Percentiles rank a stretch among this genome's conserved stretches.
Evolutionary conservation across 2,113 vertebrate species (phyloP).

Genomic region (Lucifuga dentata): DNA sequence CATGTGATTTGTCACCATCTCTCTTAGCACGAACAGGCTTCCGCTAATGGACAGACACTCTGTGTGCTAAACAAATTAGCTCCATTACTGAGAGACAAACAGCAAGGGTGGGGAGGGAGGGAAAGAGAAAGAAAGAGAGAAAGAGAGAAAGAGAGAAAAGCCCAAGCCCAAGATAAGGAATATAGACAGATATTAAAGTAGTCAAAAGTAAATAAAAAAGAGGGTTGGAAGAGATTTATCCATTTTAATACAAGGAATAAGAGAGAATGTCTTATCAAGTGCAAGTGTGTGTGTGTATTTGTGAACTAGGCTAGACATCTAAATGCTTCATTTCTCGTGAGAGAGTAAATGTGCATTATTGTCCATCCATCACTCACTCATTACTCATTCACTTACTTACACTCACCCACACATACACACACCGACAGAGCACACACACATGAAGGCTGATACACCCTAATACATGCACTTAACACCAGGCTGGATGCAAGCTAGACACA

Average conservation of each 20-base stretch:
- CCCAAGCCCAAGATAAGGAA: constrained; percentile 23
- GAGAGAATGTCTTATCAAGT: constrained; percentile 42
- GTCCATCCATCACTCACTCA: constrained; percentile 78
- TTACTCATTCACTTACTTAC: constrained; percentile 81
- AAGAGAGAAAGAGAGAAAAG: not conserved
- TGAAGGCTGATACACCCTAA: constrained; percentile 74
- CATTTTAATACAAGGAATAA: constrained; percentile 6
- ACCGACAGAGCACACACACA: constrained; percentile 55
- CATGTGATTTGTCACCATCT: constrained; percentile 82
- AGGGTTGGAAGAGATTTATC: constrained; percentile 36
- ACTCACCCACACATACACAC: constrained; percentile 58
- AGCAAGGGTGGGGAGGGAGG: constrained; percentile 55
- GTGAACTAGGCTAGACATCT: constrained; percentile 60
- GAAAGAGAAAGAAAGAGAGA: constrained; percentile 10
- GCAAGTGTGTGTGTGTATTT: constrained; percentile 16
- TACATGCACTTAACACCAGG: constrained; percentile 78
- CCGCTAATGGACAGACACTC: constrained; percentile 83
- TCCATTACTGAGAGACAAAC: constrained; percentile 79
- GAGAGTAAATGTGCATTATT: constrained; percentile 79
- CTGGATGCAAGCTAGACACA: constrained; percentile 76
- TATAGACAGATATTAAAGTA: constrained; percentile 34
- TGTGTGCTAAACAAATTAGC: constrained; percentile 85
- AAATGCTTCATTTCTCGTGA: constrained; percentile 59
- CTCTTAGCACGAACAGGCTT: constrained; percentile 65
- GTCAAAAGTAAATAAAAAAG: constrained; percentile 42